Conservation (phyloP, 2,888 invertebrate species). For the Sinhomidia bicolor region DNA sequence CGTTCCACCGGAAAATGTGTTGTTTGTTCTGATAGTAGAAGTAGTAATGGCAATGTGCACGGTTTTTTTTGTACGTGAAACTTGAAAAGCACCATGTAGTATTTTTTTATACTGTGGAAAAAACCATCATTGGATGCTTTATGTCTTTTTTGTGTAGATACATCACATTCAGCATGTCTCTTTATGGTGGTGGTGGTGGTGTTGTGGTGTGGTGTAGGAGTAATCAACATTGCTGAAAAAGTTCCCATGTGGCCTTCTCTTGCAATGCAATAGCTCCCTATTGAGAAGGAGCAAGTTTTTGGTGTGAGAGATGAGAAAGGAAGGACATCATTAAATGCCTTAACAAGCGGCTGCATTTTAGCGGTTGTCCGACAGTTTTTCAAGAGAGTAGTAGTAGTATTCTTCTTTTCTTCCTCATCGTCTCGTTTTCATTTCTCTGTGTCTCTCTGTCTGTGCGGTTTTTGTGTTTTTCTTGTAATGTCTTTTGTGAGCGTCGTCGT, state of each 20-base stretch:
- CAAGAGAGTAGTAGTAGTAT: conserved; percentile 24
- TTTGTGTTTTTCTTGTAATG: conserved; percentile 3
- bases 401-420: too few species aligned
- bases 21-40: conserved; percentile 32
- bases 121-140: conserved; percentile 47
- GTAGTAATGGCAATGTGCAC: neutral
- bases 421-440: conserved; percentile 37
- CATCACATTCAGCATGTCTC: neutral
- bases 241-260: conserved; percentile 57
- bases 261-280: neutral
- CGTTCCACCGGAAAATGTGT: conserved; percentile 52
- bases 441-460: conserved; percentile 33
- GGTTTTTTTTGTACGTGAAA: conserved; percentile 1
- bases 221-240: conserved; percentile 52
- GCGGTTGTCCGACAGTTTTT: conserved; percentile 37
- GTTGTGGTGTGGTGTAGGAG: too few species aligned
- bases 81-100: conserved; percentile 24
- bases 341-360: conserved; percentile 13
- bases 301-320: neutral
- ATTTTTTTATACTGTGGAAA: conserved; percentile 13
- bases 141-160: conserved; percentile 34
- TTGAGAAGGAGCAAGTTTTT: neutral
- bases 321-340: conserved; percentile 33
- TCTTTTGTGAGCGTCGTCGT: neutral
- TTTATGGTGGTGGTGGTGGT: conserved; percentile 32